Conservation (phyloP, 2,113 vertebrate genomes). For the Riparia riparia region DNA sequence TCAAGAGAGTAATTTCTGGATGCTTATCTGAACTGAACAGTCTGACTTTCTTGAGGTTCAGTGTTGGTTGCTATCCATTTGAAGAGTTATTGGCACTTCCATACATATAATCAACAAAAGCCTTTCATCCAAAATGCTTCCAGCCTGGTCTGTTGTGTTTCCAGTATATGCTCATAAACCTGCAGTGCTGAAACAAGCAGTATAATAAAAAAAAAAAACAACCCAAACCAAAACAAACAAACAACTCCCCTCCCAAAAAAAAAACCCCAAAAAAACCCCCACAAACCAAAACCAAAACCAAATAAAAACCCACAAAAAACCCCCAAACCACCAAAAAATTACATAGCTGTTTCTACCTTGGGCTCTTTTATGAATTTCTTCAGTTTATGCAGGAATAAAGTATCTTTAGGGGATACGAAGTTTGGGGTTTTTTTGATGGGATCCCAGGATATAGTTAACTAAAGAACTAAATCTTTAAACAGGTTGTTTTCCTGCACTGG, state of each 20-base stretch:
- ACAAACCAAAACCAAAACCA: too few species aligned
- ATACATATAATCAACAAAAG: not conserved
- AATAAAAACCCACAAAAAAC: not conserved
- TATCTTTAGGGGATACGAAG: not conserved
- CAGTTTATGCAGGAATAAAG: not conserved
- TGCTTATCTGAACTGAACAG: conserved; percentile 12
- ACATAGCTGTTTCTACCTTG: not conserved
- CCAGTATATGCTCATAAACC: not conserved
- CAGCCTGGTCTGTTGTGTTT: not conserved
- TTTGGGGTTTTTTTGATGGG: not conserved
- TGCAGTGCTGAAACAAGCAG: not conserved
- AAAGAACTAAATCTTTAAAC: not conserved
- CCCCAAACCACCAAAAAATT: not conserved
- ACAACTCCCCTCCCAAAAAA: too few species aligned
- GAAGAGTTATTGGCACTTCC: conserved; percentile 16
- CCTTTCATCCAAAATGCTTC: conserved; percentile 12
- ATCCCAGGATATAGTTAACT: not conserved
- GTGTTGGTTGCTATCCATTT: not conserved
- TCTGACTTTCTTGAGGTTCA: conserved; percentile 33
- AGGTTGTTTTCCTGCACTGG: not conserved
- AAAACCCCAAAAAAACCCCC: too few species aligned
- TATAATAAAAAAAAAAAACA: too few species aligned
- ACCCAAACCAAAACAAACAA: not conserved
- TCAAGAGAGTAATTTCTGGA: conserved; percentile 30
- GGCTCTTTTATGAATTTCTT: not conserved